These are phyloP conservation scores for Synergus laeviventris DNA, from an alignment of 2,888 invertebrate genomes.

Conservation along the genomic window DNA sequence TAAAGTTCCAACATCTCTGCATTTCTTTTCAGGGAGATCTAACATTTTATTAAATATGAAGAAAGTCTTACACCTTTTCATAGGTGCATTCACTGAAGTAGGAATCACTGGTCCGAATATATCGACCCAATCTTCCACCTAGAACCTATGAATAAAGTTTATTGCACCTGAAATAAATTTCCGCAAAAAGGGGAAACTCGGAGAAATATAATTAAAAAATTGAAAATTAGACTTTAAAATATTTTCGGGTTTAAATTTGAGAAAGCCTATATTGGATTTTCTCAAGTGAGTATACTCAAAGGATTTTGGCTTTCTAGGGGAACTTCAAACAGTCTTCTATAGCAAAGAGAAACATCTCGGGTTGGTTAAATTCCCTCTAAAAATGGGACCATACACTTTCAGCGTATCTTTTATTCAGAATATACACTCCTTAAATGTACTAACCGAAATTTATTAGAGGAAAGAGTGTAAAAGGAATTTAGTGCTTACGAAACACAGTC, in stretches of 20 bases:
- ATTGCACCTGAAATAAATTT: constrained; percentile 10
- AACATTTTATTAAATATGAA: constrained; percentile 11
- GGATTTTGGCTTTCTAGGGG: not conserved
- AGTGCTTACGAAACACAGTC: not conserved
- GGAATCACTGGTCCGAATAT: constrained; percentile 16
- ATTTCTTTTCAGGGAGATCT: not conserved
- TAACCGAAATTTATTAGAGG: constrained; percentile 1
- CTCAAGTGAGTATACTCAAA: not conserved
- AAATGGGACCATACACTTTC: constrained; percentile 7
- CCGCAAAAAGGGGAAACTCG: not conserved
- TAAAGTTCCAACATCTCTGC: not conserved
- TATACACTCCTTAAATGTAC: not conserved
- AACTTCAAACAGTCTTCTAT: not conserved
- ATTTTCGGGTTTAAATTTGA: not conserved
- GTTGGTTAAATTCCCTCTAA: not conserved
- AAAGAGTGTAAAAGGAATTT: constrained; percentile 20
- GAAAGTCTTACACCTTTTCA: constrained; percentile 8
- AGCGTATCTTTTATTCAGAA: constrained; percentile 24
- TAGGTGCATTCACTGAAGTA: not conserved
- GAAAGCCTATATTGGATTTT: not conserved
- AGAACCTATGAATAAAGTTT: constrained; percentile 1
- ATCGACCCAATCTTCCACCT: constrained; percentile 1
- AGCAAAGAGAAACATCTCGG: not conserved
- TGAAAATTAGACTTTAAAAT: too few relatives aligned
- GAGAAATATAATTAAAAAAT: not conserved